A percentile compares a stretch with the other conserved stretches of the same genome.
Evolutionary conservation across 2,113 vertebrate genomes (phyloP).

Genomic region (Geococcyx californianus): DNA sequence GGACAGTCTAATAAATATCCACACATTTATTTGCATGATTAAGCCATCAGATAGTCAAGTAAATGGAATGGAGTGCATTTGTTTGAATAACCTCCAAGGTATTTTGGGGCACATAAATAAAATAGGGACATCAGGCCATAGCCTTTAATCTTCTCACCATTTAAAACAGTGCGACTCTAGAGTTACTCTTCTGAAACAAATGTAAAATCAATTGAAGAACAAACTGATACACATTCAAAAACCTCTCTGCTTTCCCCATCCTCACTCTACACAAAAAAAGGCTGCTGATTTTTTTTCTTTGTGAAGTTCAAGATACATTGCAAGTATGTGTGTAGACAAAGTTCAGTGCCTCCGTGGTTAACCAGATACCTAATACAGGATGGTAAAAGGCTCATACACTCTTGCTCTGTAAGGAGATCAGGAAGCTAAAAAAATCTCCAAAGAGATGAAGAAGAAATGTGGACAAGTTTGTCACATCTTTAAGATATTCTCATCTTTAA

Average conservation of each 20-base stretch:
- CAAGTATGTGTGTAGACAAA: neutral
- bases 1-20: slow-evolving; percentile 50
- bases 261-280: neutral
- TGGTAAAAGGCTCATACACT: neutral
- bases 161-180: neutral
- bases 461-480: neutral
- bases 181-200: neutral
- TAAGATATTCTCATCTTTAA: neutral
- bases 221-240: neutral
- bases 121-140: neutral
- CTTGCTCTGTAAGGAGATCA: neutral
- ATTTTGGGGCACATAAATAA: slow-evolving; percentile 39
- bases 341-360: neutral
- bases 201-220: neutral
- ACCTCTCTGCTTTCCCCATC: neutral
- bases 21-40: slow-evolving; percentile 54
- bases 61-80: slow-evolving; percentile 38
- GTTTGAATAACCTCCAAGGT: slow-evolving; percentile 29
- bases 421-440: neutral
- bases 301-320: neutral
- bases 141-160: neutral
- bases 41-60: slow-evolving; percentile 46
- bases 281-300: neutral
- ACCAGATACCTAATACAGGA: neutral
- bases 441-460: neutral